Evolutionary conservation across 2,797 vertebrate species (phyloP).

Genomic region (Lindbergichthys nudifrons): DNA sequence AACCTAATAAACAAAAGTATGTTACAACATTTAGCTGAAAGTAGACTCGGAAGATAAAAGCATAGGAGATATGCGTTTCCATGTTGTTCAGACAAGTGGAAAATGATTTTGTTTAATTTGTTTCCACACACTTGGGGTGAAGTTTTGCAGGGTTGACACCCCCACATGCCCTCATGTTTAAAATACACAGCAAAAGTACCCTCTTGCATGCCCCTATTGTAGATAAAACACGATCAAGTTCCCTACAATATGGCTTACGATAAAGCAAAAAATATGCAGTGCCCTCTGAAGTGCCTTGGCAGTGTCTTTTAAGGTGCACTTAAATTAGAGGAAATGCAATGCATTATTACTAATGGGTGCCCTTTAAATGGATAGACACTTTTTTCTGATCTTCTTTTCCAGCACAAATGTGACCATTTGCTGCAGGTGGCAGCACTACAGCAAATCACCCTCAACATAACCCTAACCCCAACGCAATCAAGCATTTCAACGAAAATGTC

Average conservation of each 20-base stretch:
- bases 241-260: neutral
- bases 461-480: too few relatives aligned
- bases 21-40: neutral
- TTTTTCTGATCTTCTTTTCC: too few relatives aligned
- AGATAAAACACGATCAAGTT: neutral
- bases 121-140: neutral
- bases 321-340: too few relatives aligned
- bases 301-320: neutral
- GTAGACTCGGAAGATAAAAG: neutral
- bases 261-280: neutral
- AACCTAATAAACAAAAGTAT: neutral
- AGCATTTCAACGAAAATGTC: too few relatives aligned
- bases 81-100: neutral
- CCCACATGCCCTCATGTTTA: neutral
- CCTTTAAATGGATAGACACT: too few relatives aligned
- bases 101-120: neutral
- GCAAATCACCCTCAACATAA: too few relatives aligned
- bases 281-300: neutral
- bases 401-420: too few relatives aligned
- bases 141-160: neutral
- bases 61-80: neutral
- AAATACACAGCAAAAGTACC: neutral
- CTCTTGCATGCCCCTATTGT: neutral
- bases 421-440: too few relatives aligned
- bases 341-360: neutral